These are phyloP conservation scores for Montipora sp. DNA, from an alignment of 64 coral and sea anemone genomes.

Conservation along the genomic window DNA sequence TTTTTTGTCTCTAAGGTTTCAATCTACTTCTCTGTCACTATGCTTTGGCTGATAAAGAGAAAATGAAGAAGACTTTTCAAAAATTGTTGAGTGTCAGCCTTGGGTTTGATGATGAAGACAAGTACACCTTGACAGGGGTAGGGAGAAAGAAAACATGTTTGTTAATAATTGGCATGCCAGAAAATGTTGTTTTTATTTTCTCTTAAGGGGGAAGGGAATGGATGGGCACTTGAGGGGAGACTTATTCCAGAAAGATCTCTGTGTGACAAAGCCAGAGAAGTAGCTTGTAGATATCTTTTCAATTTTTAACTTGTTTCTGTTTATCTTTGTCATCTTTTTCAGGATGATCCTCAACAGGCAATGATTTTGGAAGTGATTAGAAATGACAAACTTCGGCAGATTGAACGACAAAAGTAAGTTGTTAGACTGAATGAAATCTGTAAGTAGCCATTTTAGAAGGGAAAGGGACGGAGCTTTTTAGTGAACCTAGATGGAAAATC, in stretches of 20 bases:
- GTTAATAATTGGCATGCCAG: too few species aligned
- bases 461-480: too few species aligned
- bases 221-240: too few species aligned
- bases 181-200: too few species aligned
- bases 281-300: background rate
- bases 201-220: too few species aligned
- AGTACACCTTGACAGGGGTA: constrained; percentile 84
- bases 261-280: too few species aligned
- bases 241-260: too few species aligned
- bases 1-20: constrained; percentile 42
- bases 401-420: constrained; percentile 90
- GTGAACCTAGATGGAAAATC: too few species aligned
- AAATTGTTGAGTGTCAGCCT: constrained; percentile 85
- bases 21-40: constrained; percentile 95
- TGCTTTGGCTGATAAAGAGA: constrained; percentile 89
- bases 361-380: constrained; percentile 94
- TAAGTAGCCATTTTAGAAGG: too few species aligned
- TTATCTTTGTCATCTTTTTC: background rate
- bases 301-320: background rate
- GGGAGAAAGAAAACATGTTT: background rate
- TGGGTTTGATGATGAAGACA: constrained; percentile 92
- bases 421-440: too few species aligned
- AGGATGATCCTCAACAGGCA: constrained; percentile 96
- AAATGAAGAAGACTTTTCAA: constrained; percentile 99
- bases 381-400: constrained; percentile 94